Evolutionary conservation across 2,113 vertebrate species (phyloP), one percentile per base, ranked within the genome.

Genomic region (Ochotona princeps): DNA sequence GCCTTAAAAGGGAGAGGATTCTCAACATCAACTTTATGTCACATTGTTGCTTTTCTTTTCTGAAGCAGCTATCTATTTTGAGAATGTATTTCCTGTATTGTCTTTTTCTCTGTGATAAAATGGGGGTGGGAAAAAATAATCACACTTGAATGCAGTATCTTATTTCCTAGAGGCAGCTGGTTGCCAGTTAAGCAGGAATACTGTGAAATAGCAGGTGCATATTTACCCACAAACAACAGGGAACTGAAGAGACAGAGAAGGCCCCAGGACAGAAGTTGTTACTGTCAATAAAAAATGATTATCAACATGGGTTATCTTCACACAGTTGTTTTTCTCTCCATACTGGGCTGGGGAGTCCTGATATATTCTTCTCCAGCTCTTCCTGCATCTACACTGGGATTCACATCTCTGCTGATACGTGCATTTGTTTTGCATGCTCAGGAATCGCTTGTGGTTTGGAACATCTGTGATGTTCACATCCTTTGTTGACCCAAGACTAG

Each of bases 171-270:
- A 93, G 90, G 86, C 89, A 96, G 86, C 88, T 96, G 84, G 83
- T 92, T 94, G 92, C 91, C 92, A 96, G 67, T 92, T 95, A 96
- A 94, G 57, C 60, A 95, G 69, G 79, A 94, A 83, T 91, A 70
- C 73, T 90, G 82, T 93, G 91, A 95, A 94, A 94, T 83, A 94
- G 30, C 92, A 95, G 89, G 92, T 95, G 87, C 72, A n/a, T 94
- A 93, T 96, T 95, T 96, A 89, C 60, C 57, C 73, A 96, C 82
- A 91, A 94, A 94, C 87, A 96, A 89, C 65, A 93, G 87, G 87
- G 47, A 91, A 83, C 83, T 60, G 69, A 92, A 38, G 76, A 96
- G 72, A 83, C 35, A 21, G 72, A 89, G 79, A 89, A 95, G 26
- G 67, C 23, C 84, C 73, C 63, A 38, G 80, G 57, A 89, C 89